These are phyloP conservation scores for Plectrocnemia conspersa DNA, from an alignment of 1,140 invertebrate genomes.

Conservation along the genomic window DNA sequence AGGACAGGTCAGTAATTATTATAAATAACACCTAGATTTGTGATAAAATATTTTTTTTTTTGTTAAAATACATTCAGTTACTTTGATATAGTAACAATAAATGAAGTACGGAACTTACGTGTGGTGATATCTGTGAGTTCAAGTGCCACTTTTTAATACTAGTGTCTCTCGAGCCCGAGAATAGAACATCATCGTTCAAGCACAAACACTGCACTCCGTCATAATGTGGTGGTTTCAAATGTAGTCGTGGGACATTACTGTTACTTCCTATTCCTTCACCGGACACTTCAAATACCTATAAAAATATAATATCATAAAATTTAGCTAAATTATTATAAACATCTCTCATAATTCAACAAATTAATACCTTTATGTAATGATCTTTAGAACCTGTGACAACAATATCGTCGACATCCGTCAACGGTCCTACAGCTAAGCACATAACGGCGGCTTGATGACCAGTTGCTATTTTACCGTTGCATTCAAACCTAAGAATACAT, in stretches of 20 bases:
- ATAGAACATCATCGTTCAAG: slow-evolving; percentile 64
- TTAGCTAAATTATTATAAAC: background rate
- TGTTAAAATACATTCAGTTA: background rate
- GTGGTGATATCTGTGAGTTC: slow-evolving; percentile 60
- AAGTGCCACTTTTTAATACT: slow-evolving; percentile 88
- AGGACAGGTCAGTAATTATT: too few species aligned
- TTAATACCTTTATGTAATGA: slow-evolving; percentile 62
- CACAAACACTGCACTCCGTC: slow-evolving; percentile 82
- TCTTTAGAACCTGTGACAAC: slow-evolving; percentile 86
- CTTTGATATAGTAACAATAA: too few species aligned
- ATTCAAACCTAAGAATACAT: slow-evolving; percentile 54
- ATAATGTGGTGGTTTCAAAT: slow-evolving; percentile 84
- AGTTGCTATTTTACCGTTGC: slow-evolving; percentile 72
- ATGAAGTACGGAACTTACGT: slow-evolving; percentile 50
- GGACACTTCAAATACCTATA: slow-evolving; percentile 59
- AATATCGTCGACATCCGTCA: slow-evolving; percentile 54
- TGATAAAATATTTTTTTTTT: too few species aligned
- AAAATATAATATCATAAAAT: slow-evolving; percentile 13
- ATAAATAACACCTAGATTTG: background rate
- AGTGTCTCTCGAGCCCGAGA: slow-evolving; percentile 81
- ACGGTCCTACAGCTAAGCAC: slow-evolving; percentile 63
- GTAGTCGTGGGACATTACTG: slow-evolving; percentile 56
- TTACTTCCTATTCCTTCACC: slow-evolving; percentile 18
- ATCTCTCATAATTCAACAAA: slow-evolving; percentile 2
- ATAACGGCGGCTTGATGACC: slow-evolving; percentile 83